Evolutionary conservation across 2,888 invertebrate genomes (phyloP), one percentile per base, ranked within the genome.

Genomic region (Cephus sareptanus): DNA sequence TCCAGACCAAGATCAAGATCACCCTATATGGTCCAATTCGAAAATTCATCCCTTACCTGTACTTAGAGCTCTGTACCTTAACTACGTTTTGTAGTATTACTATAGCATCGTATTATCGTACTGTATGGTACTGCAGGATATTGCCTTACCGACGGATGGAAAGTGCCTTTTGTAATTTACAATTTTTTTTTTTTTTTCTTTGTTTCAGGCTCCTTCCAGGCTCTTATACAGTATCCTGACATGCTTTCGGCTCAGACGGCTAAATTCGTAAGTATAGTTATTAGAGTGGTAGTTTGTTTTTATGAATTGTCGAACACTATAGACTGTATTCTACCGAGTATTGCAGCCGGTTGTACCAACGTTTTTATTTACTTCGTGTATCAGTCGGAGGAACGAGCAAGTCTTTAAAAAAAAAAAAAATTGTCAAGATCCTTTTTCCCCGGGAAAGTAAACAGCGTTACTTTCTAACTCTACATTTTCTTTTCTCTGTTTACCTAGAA

Each of bases 141-240:
- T 23, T 56, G 23, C 56, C 15, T 56, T 56, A 56, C 56, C 56
- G 56, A 56, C 6, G 23, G 56, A 56, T 6, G 15, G 23, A 56
- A 56, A 56, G 56, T 56, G 56, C 56, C 56, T 4, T 56, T 56
- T 56, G 56, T 56, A 56, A 56, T 56, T 56, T 56, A 56, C 0
- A 0, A 13, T 15, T 40, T 15, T 23, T 15, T 15, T 40, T 15
- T 23, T 15, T 40, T 11, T 3, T 89, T 90, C 90, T 91, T 91
- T 90, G 90, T 94, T 94, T 85, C 95, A 97, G 97, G 96, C 94
- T 96, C 97, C 93, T 98, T 98, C 95, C 98, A 99, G 96, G 99
- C 99, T 84, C 95, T 99, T 91, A 98, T 99, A 92, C 99, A 99
- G 94, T 99, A 98, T 93, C 97, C 98, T 87, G 99, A 99, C 93